Conservation (phyloP, 1,140 invertebrate species). For the Listronotus oregonensis region DNA sequence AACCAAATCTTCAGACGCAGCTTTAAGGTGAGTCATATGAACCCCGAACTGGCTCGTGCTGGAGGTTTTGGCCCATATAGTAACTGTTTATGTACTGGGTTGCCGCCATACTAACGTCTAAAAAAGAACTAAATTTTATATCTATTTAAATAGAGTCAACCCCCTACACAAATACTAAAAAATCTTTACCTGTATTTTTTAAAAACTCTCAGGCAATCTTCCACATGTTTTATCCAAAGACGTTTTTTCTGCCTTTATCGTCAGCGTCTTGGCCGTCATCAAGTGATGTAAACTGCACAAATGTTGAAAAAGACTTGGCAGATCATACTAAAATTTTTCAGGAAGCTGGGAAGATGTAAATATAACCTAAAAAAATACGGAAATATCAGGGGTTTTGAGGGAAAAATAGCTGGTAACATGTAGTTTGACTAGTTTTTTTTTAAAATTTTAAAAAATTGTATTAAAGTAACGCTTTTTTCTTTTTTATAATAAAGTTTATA, state of each 20-base stretch:
- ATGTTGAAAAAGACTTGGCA: constrained; percentile 87
- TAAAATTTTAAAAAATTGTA: too few relatives aligned
- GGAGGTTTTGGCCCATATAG: constrained; percentile 88
- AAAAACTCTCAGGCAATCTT: constrained; percentile 87
- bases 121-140: too few relatives aligned
- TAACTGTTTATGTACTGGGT: constrained; percentile 92
- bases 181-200: constrained; percentile 72
- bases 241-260: constrained; percentile 61
- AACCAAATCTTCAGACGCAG: constrained; percentile 75
- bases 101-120: constrained; percentile 89
- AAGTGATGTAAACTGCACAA: constrained; percentile 82
- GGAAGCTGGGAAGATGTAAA: constrained; percentile 84
- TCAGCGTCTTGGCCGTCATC: constrained; percentile 62
- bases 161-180: too few relatives aligned
- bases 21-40: constrained; percentile 85
- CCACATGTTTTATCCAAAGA: constrained; percentile 94
- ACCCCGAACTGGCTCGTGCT: constrained; percentile 90
- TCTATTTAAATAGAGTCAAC: too few relatives aligned
- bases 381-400: not conserved
- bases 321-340: constrained; percentile 89
- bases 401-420: constrained; percentile 54
- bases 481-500: too few relatives aligned
- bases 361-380: constrained; percentile 65
- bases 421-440: too few relatives aligned
- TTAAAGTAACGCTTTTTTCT: too few relatives aligned